phyloP scores from a whole-genome alignment of 92 coral and sea anemone species.

The Epizoanthus fatuus region DNA sequence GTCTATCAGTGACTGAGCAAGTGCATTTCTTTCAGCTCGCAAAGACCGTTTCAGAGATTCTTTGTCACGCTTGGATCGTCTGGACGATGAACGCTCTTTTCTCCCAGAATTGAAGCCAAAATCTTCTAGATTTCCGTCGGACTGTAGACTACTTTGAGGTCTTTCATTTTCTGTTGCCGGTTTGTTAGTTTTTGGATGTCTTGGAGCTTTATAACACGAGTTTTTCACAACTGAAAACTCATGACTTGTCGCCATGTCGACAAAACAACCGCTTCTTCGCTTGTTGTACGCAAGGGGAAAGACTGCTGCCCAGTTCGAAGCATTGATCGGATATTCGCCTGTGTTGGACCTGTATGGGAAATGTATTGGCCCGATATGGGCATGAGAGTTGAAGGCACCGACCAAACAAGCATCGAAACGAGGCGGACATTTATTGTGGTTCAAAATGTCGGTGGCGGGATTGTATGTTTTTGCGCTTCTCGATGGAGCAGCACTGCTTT shows the following conservation, averaged over 20 bases:
- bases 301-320: constrained; percentile 19
- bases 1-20: constrained; percentile 83
- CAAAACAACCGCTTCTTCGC: constrained; percentile 60
- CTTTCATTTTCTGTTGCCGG: constrained; percentile 93
- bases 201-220: constrained; percentile 92
- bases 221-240: constrained; percentile 89
- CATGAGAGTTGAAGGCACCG: neutral
- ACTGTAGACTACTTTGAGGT: constrained; percentile 43
- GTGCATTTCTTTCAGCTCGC: constrained; percentile 71
- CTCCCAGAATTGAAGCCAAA: constrained; percentile 29
- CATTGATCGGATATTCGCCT: neutral
- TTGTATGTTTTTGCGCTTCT: constrained; percentile 87
- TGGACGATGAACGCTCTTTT: constrained; percentile 47
- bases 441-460: constrained; percentile 88
- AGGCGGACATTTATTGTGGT: constrained; percentile 40
- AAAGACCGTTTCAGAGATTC: constrained; percentile 77
- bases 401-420: constrained; percentile 34
- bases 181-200: constrained; percentile 87
- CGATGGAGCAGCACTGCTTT: constrained; percentile 94
- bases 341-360: neutral
- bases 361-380: neutral
- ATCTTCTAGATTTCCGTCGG: constrained; percentile 61
- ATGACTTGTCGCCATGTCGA: constrained; percentile 99
- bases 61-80: constrained; percentile 66
- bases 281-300: constrained; percentile 31